Conservation (phyloP, 30 jellyfish, hydroid and myxozoan genomes). For the Cassiopea xamachana region DNA sequence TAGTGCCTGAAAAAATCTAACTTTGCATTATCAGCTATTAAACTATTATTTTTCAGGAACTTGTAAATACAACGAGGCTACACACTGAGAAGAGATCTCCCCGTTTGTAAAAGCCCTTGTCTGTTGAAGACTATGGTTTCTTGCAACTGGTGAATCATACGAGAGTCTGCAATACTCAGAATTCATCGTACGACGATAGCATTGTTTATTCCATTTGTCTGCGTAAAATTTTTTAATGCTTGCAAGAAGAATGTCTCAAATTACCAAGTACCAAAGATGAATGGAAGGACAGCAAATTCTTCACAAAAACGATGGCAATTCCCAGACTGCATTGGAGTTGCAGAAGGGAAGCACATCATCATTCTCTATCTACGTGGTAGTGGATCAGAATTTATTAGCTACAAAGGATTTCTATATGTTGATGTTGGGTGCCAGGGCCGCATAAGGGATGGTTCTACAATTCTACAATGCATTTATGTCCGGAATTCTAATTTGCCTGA, state of each 20-base stretch:
- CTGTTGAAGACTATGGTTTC: conserved; percentile 57
- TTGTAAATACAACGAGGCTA: conserved; percentile 18
- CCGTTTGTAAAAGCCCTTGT: conserved; percentile 30
- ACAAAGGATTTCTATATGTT: conserved; percentile 62
- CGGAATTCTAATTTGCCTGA: conserved; percentile 32
- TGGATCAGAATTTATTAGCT: conserved; percentile 53
- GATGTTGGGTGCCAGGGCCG: conserved; percentile 82
- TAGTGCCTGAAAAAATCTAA: background rate
- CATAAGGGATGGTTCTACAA: conserved; percentile 67
- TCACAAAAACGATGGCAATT: conserved; percentile 63
- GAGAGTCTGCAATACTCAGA: conserved; percentile 61
- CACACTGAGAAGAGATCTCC: conserved; percentile 27
- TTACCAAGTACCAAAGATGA: conserved; percentile 48
- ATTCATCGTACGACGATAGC: conserved; percentile 45
- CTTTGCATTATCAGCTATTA: background rate
- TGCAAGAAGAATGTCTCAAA: conserved; percentile 28
- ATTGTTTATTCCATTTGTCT: conserved; percentile 19
- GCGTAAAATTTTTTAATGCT: conserved; percentile 28
- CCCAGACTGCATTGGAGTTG: conserved; percentile 65
- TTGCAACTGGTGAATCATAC: conserved; percentile 66
- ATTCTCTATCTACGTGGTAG: conserved; percentile 38
- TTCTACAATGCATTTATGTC: conserved; percentile 1
- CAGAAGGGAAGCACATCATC: conserved; percentile 67
- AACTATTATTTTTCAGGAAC: conserved; percentile 42
- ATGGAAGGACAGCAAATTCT: conserved; percentile 48